Base-by-base conservation (phyloP, 2,797 vertebrate species). In the Sciurus carolinensis region DNA sequence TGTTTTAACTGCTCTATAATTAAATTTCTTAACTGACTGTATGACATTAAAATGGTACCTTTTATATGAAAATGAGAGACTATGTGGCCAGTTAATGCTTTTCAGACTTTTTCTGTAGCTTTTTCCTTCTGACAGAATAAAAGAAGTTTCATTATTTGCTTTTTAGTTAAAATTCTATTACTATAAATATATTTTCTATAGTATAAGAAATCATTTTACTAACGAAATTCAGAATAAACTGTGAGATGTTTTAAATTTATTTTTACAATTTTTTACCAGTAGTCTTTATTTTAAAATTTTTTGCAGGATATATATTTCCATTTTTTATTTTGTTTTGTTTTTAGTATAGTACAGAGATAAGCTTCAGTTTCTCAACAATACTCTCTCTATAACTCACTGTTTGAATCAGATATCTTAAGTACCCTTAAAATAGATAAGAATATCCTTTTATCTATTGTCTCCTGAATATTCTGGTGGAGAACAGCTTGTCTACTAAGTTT, bases 21-120 rank as follows among this genome's bases (percentile, higher is more conserved):
- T 96, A 96, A 84, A 87, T 80, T 47, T 88, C 22, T 7, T 57
- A 52, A 94, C 15, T 81, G 24, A 95, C 0, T 96, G 33, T 20
- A 18, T 80, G 90, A 88, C 67, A 92, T 73, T 94, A 94, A 95
- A 96, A 86, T 97, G 79, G 24, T 44, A 20, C 15, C 18, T 91
- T 91, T 79, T 94, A 39, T 84, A 47, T 42, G 33, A 77, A 97
- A 97, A 82, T 86, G 1, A 22, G 54, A 95, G 90, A 57, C 57
- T 20, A 4, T 28, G 3, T 14, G 28, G 4, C 15, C 3, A n/a
- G 13, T 54, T 59, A 67, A 0, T 66, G 3, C 20, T 26, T 94
- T 90, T 71, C 24, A 30, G 4, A 73, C 80, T 33, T 94, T 95
- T 94, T 95, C 33, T 67, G 86, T 36, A 93, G 28, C 2, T 80